Evolutionary conservation across 2,113 vertebrate genomes (phyloP).

Genomic region (Toxostoma redivivum): DNA sequence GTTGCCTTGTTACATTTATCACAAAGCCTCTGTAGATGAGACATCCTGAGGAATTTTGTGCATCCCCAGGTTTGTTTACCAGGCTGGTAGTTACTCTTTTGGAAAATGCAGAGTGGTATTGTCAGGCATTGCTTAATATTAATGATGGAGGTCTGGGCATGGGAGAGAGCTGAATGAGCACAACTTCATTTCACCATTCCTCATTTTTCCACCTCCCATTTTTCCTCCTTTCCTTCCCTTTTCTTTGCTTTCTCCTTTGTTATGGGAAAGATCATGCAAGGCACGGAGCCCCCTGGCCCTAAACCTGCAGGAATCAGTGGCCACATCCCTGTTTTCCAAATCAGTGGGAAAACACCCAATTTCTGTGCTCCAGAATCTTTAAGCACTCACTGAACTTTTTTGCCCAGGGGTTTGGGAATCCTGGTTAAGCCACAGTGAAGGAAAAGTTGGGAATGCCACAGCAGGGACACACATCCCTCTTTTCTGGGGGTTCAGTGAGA

Average conservation of each 20-base stretch:
- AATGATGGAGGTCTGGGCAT: neutral
- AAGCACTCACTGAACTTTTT: fast-evolving
- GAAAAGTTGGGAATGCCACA: neutral
- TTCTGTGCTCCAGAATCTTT: neutral
- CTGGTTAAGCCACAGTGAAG: fast-evolving
- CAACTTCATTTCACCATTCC: neutral
- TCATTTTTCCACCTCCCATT: neutral
- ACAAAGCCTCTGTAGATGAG: neutral
- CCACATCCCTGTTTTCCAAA: neutral
- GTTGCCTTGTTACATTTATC: constrained; percentile 20
- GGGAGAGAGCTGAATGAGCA: neutral
- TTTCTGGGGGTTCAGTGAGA: neutral
- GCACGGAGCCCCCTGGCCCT: neutral
- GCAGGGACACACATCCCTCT: neutral
- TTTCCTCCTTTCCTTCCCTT: neutral
- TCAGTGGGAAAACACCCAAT: neutral
- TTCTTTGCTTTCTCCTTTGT: neutral
- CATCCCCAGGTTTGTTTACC: neutral
- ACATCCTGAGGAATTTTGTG: neutral
- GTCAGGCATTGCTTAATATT: neutral
- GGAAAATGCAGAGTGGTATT: neutral
- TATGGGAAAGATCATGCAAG: fast-evolving
- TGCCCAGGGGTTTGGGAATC: neutral
- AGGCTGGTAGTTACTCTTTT: neutral
- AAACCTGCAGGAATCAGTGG: neutral